Conservation (phyloP, 2,888 invertebrate genomes). For the Norana najaformis region DNA sequence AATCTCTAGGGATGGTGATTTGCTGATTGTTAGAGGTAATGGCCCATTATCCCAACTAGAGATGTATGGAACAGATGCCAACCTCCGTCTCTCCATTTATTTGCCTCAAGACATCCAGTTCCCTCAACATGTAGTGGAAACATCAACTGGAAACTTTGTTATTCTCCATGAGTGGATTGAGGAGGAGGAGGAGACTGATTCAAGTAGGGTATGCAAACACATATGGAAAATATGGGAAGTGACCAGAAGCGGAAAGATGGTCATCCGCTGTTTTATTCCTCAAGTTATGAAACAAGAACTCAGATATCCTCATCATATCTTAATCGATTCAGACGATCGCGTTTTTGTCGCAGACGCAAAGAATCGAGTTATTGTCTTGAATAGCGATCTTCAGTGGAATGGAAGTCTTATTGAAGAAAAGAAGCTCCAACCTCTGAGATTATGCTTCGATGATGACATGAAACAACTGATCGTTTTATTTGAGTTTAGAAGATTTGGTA, state of each 20-base stretch:
- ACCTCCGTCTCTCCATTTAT: not conserved
- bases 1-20: not conserved
- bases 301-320: not conserved
- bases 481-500: not conserved
- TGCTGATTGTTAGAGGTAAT: not conserved
- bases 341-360: not conserved
- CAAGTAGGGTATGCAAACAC: no score
- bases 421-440: not conserved
- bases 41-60: not conserved
- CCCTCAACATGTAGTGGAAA: not conserved
- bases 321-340: not conserved
- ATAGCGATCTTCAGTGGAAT: not conserved
- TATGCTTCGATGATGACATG: not conserved
- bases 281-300: not conserved
- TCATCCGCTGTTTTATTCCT: not conserved
- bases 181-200: not conserved
- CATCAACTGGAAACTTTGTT: not conserved
- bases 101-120: not conserved
- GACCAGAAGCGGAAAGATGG: not conserved
- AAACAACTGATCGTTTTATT: not conserved
- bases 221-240: not conserved
- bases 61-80: not conserved
- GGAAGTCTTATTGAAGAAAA: not conserved
- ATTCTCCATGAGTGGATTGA: not conserved
- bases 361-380: not conserved